Percentiles rank a stretch among this genome's conserved stretches.
These are phyloP conservation scores for Synanceia verrucosa DNA, from an alignment of 2,797 vertebrate genomes.

Conservation along the genomic window DNA sequence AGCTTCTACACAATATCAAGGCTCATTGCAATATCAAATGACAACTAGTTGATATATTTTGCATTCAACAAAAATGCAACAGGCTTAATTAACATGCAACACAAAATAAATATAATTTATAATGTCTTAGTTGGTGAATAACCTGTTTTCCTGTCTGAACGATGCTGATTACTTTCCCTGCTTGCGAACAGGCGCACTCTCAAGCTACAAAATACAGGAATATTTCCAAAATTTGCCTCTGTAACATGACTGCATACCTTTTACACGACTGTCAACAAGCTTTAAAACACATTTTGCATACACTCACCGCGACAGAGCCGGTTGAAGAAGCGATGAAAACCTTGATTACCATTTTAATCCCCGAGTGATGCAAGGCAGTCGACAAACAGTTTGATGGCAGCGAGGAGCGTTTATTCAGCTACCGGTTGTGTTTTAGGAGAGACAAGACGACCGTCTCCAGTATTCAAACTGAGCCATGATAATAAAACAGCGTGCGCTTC, in stretches of 20 bases:
- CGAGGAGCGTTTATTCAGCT: not conserved
- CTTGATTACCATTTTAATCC: conserved; percentile 89
- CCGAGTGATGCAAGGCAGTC: conserved; percentile 20
- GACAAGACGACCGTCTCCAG: conserved; percentile 14
- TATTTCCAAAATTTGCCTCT: not conserved
- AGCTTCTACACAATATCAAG: not conserved
- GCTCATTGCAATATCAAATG: not conserved
- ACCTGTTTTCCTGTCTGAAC: not conserved
- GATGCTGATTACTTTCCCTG: conserved; percentile 17
- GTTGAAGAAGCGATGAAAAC: conserved; percentile 90
- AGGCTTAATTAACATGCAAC: not conserved
- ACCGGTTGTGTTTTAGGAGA: not conserved
- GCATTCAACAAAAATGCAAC: not conserved
- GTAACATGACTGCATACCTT: not conserved
- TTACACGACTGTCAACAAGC: not conserved
- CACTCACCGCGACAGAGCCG: conserved; percentile 89
- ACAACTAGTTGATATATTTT: not conserved
- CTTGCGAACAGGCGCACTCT: not conserved
- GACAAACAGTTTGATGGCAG: not conserved
- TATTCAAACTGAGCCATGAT: conserved; percentile 45
- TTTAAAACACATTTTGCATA: not conserved
- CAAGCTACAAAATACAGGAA: conserved; percentile 15
- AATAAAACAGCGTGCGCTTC: conserved; percentile 30
- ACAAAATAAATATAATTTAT: not conserved
- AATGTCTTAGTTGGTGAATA: not conserved